Evolutionary conservation across 1,140 invertebrate genomes (phyloP).

Genomic region (Drosophila subpulchrella): DNA sequence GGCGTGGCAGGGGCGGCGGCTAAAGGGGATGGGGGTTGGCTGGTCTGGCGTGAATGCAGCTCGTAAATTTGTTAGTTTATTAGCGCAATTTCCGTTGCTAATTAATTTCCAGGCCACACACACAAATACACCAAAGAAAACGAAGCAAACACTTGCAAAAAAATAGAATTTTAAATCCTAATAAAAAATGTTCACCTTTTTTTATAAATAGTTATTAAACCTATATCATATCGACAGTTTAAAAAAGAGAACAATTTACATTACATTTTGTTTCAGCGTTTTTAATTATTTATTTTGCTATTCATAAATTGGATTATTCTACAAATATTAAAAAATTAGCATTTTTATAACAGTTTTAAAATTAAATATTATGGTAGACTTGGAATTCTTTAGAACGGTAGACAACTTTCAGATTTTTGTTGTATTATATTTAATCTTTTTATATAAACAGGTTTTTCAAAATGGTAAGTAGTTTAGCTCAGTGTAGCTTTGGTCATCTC

Average conservation of each 20-base stretch:
- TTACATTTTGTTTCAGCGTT: too few relatives aligned
- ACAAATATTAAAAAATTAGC: too few relatives aligned
- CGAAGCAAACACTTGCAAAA: neutral
- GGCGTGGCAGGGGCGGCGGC: constrained; percentile 4
- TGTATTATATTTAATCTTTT: too few relatives aligned
- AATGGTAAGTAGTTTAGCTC: neutral
- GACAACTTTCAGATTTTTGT: too few relatives aligned
- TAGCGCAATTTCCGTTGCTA: constrained; percentile 83
- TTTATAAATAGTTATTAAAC: neutral
- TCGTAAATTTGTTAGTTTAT: constrained; percentile 84
- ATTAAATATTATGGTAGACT: too few relatives aligned
- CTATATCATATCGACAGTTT: too few relatives aligned
- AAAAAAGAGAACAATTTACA: too few relatives aligned
- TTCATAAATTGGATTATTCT: too few relatives aligned
- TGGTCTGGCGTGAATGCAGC: constrained; percentile 72
- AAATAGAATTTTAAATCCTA: neutral
- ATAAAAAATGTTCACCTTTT: neutral
- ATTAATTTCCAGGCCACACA: constrained; percentile 78
- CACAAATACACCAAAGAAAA: constrained; percentile 32
- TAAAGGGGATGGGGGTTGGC: constrained; percentile 24
- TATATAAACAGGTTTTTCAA: too few relatives aligned
- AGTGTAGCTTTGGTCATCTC: neutral
- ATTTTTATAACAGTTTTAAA: too few relatives aligned
- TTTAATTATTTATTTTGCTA: too few relatives aligned
- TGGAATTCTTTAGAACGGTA: too few relatives aligned